Percentiles rank a stretch among this genome's conserved stretches.
These are phyloP conservation scores for Lacerta bilineata DNA, from an alignment of 2,797 vertebrate species.

Conservation along the genomic window DNA sequence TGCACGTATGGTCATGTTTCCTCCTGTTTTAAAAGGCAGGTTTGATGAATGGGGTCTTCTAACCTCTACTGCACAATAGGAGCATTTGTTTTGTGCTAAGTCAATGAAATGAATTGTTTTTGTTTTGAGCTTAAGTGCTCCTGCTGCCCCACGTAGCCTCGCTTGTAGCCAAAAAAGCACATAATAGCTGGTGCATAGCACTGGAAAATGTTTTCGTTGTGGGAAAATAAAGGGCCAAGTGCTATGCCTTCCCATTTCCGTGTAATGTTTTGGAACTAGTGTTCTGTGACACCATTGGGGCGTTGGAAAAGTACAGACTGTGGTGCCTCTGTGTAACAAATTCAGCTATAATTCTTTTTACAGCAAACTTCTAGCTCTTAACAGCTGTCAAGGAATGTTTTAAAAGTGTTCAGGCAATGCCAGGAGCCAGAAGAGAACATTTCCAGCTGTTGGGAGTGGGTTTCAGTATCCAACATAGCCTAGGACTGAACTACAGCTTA, in stretches of 20 bases:
- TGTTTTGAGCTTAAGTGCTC: conserved; percentile 44
- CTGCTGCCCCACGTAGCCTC: conserved; percentile 59
- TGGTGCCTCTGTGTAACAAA: neutral
- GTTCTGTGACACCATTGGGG: neutral
- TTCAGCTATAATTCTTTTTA: neutral
- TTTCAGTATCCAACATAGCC: neutral
- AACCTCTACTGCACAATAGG: conserved; percentile 41
- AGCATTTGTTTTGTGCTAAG: conserved; percentile 42
- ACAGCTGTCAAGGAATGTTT: neutral
- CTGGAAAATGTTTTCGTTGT: neutral
- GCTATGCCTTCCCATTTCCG: neutral
- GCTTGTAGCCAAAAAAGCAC: conserved; percentile 51
- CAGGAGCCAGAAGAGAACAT: neutral
- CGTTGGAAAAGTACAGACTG: neutral
- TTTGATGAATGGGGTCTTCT: conserved; percentile 57
- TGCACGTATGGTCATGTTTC: conserved; percentile 21
- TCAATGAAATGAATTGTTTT: conserved; percentile 23
- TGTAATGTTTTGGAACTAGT: conserved; percentile 1
- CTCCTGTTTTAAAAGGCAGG: conserved; percentile 43
- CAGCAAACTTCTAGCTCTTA: neutral
- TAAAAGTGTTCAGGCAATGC: neutral
- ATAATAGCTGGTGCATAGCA: conserved; percentile 25
- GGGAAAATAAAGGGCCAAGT: neutral
- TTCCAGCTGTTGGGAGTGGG: neutral
- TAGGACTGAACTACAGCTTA: neutral